Base-by-base conservation (phyloP, 1,140 invertebrate species). In the Venturia canescens region DNA sequence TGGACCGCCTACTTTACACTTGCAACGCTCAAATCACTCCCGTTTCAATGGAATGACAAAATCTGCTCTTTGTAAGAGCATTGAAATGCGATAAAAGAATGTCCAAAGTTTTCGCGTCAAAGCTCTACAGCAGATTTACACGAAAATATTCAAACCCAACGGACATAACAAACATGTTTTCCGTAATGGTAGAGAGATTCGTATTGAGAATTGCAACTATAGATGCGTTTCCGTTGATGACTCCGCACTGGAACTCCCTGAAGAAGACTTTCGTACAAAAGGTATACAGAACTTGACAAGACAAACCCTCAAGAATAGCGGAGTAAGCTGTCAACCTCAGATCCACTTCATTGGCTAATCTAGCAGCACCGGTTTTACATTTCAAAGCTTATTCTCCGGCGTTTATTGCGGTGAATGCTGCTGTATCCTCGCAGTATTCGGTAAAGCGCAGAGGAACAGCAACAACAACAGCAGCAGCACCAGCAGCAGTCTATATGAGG, bases 321-420 rank as follows among this genome's bases (percentile, higher is more conserved):
- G 60, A 63, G n/a, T 63, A 63, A 63, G n/a, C 60, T 63, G 60
- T 23, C 60, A 63, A 23, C 60, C 60, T 63, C 60, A 63, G 60
- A 63, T 63, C 60, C 60, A 63, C 60, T 63, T 63, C 60, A 26
- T 63, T 23, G 60, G 23, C 60, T 63, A 63, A 26, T 26, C n/a
- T 23, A 23, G 21, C 1, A 26, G 23, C 21, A 26, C n/a, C 27
- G n/a, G 60, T 63, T 63, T 63, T 26, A 63, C 60, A 63, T 63
- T 63, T 63, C 60, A 63, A 63, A 63, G 60, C 21, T 26, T 63
- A 63, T 63, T 23, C 60, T 63, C 21, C 60, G 27, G 23, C 60
- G 60, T 63, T 63, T 63, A 63, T 63, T 63, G 60, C 60, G 60
- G 60, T 26, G 60, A 0, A 23, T 63, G 60, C 27, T 63, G 23